phyloP scores from a whole-genome alignment of 2,113 vertebrate species.

The Albula glossodonta region DNA sequence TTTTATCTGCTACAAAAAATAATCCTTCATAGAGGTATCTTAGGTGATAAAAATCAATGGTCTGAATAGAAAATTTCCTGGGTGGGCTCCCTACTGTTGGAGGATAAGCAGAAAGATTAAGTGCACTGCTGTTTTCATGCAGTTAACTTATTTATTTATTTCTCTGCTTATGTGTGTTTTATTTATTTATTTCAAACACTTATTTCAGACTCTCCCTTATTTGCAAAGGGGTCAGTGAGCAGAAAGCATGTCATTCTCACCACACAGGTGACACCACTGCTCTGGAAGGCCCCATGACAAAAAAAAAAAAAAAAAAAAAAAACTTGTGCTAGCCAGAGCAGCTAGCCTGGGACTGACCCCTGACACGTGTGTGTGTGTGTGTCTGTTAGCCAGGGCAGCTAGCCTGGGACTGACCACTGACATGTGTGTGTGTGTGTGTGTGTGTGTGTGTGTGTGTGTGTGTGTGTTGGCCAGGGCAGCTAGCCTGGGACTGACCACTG shows the following conservation, averaged over 20 bases:
- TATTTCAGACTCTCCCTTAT: slow-evolving; percentile 60
- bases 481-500: slow-evolving; percentile 21
- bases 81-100: slow-evolving; percentile 74
- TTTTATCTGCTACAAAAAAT: slow-evolving; percentile 67
- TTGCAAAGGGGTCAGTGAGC: slow-evolving; percentile 59
- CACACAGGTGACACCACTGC: slow-evolving; percentile 62
- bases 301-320: slow-evolving; percentile 20
- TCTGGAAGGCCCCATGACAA: slow-evolving; percentile 67
- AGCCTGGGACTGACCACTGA: not conserved
- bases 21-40: slow-evolving; percentile 69
- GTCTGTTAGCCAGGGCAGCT: not conserved
- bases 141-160: slow-evolving; percentile 47
- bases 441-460: no score
- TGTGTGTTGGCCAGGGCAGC: no score
- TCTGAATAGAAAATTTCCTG: slow-evolving; percentile 77
- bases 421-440: not conserved
- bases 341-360: slow-evolving; percentile 68
- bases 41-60: slow-evolving; percentile 78
- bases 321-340: slow-evolving; percentile 65
- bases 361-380: no score
- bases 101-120: slow-evolving; percentile 81
- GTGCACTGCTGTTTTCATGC: slow-evolving; percentile 63
- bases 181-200: slow-evolving; percentile 46
- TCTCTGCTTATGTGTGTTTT: slow-evolving; percentile 22
- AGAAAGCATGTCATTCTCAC: slow-evolving; percentile 65